phyloP scores from a whole-genome alignment of 2,113 vertebrate genomes.

The Halichoerus grypus region DNA sequence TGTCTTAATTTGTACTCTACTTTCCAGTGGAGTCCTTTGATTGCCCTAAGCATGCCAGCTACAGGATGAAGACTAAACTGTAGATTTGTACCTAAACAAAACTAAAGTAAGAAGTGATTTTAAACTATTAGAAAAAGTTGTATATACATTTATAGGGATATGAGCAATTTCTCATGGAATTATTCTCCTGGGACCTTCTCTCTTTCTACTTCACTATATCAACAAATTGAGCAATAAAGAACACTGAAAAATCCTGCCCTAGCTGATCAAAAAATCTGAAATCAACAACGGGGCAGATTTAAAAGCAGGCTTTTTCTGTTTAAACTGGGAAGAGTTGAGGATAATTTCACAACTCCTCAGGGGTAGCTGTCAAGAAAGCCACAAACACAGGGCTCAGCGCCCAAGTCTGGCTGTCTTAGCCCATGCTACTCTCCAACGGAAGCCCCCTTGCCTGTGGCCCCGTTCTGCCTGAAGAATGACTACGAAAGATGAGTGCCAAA shows the following conservation, averaged over 20 bases:
- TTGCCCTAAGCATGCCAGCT: background rate
- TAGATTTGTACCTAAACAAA: constrained; percentile 14
- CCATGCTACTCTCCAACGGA: background rate
- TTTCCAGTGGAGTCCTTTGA: background rate
- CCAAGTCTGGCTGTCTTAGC: background rate
- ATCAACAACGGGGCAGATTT: background rate
- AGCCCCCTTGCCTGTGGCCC: background rate
- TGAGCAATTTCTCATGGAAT: background rate
- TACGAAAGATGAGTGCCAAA: constrained; percentile 10
- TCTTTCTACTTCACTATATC: background rate
- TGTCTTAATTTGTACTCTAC: background rate
- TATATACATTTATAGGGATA: background rate
- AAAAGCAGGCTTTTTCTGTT: constrained; percentile 9
- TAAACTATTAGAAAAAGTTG: constrained; percentile 12
- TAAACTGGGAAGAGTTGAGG: background rate
- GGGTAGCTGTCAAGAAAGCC: background rate
- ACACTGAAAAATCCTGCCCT: background rate
- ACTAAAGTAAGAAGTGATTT: background rate
- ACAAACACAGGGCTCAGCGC: background rate
- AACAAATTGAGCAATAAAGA: background rate
- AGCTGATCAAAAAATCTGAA: background rate
- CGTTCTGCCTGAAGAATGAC: background rate
- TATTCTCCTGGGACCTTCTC: background rate
- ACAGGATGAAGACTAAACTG: constrained; percentile 1
- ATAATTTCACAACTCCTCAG: background rate